These are phyloP conservation scores for Gracilinanus agilis DNA, from an alignment of 2,113 vertebrate genomes.

Conservation along the genomic window DNA sequence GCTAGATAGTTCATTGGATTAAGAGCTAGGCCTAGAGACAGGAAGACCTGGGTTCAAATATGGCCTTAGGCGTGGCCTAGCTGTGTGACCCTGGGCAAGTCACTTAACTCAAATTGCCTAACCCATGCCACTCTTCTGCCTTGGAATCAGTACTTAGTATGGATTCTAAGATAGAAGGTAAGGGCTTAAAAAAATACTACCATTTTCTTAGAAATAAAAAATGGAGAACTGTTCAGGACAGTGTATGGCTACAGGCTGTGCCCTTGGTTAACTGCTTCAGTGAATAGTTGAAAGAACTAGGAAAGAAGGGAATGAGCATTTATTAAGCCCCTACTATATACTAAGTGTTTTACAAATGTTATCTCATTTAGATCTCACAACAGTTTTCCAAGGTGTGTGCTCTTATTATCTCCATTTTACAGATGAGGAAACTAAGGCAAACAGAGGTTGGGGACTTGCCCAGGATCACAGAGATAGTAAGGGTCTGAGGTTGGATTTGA, in stretches of 20 bases:
- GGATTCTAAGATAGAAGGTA: no score
- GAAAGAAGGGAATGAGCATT: background rate
- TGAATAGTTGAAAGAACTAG: background rate
- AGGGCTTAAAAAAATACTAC: no score
- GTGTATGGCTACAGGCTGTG: background rate
- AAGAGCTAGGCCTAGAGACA: no score
- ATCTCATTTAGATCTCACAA: background rate
- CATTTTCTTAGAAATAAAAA: slow-evolving; percentile 53
- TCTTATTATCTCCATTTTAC: background rate
- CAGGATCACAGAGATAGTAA: background rate
- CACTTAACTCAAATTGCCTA: no score
- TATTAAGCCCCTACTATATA: background rate
- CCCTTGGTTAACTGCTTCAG: background rate
- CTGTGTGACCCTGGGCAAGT: no score
- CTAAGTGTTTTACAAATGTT: background rate
- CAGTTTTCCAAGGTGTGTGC: background rate
- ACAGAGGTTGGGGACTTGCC: background rate
- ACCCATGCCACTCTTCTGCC: no score
- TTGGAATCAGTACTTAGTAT: no score
- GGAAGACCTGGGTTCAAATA: no score
- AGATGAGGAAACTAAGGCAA: background rate
- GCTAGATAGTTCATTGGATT: no score
- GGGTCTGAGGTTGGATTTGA: background rate
- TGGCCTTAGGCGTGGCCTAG: no score
- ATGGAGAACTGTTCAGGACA: background rate